Evolutionary conservation across 2,888 invertebrate genomes (phyloP), one percentile per base, ranked within the genome.

Genomic region (Prosapia bicincta): DNA sequence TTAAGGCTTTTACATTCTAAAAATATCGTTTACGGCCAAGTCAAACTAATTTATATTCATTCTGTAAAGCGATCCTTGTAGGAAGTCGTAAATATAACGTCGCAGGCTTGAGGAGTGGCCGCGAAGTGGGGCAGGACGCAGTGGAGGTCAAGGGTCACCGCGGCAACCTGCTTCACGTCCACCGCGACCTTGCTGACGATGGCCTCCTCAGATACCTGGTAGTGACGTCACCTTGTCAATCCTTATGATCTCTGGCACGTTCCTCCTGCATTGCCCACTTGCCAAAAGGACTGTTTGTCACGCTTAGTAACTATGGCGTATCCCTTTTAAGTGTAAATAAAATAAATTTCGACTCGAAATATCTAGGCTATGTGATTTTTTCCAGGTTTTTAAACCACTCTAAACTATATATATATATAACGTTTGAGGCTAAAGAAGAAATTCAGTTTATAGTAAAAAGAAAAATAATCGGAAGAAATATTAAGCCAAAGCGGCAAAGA

Each of bases 121-220:
- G 2, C 20, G n/a, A 54, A 54, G 54, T 54, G 20, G 54, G 54
- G 54, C 54, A 54, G 20, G 20, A 54, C 54, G 2, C n/a, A n/a
- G n/a, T 3, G 20, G 54, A 54, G 54, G 54, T 54, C 54, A 54
- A 54, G 54, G 54, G 54, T 54, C 54, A 54, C 20, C 3, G 20
- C 54, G 54, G 54, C 54, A 54, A 54, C 54, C 54, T 54, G 54
- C 54, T 54, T 54, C 54, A 54, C 54, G 54, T 54, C 54, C 54
- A 54, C 54, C 54, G 20, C 54, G 54, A 54, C 54, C 54, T 54
- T 54, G 54, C 54, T 54, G 54, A 54, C 20, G 54, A 54, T 54
- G 54, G 20, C 54, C 54, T 54, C 54, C 54, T 54, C 54, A 54
- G 54, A 54, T 54, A 54, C 20, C 54, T 9, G 13, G 54, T 20